Evolutionary conservation across 2,797 vertebrate species (phyloP).

Genomic region (Cheracebus regulus): DNA sequence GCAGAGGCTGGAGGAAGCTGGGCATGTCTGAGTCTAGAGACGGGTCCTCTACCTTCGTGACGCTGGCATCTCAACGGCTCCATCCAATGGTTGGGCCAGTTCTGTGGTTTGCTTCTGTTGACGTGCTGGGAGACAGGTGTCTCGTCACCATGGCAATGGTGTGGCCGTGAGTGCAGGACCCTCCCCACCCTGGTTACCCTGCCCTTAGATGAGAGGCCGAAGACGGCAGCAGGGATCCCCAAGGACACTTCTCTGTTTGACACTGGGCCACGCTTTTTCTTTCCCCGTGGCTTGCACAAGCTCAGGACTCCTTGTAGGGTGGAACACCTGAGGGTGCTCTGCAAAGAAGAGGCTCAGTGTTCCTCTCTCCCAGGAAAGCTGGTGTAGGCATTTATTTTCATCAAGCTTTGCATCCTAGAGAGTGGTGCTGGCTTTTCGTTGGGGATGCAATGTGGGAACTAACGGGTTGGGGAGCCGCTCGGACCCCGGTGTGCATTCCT

Average conservation of each 20-base stretch:
- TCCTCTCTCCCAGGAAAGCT: neutral
- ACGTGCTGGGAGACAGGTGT: accelerated
- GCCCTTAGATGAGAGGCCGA: neutral
- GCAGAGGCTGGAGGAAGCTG: neutral
- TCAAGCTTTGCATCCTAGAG: neutral
- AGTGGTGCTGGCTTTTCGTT: neutral
- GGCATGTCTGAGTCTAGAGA: neutral
- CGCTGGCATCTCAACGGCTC: accelerated
- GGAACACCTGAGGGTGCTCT: neutral
- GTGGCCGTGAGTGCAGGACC: too few relatives aligned
- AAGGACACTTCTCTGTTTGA: neutral
- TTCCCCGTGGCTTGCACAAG: neutral
- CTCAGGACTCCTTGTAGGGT: neutral
- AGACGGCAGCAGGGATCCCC: neutral
- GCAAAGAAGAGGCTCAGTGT: neutral
- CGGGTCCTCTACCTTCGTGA: accelerated
- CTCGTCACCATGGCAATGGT: neutral
- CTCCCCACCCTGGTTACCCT: too few relatives aligned
- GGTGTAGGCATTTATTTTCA: neutral
- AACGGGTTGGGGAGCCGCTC: neutral
- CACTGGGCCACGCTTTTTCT: accelerated
- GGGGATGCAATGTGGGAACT: too few relatives aligned
- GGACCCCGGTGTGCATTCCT: neutral
- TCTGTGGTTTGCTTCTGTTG: neutral
- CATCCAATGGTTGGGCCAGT: accelerated